Evolutionary conservation across 2,888 invertebrate genomes (phyloP).

Genomic region (Morinoia aosen): DNA sequence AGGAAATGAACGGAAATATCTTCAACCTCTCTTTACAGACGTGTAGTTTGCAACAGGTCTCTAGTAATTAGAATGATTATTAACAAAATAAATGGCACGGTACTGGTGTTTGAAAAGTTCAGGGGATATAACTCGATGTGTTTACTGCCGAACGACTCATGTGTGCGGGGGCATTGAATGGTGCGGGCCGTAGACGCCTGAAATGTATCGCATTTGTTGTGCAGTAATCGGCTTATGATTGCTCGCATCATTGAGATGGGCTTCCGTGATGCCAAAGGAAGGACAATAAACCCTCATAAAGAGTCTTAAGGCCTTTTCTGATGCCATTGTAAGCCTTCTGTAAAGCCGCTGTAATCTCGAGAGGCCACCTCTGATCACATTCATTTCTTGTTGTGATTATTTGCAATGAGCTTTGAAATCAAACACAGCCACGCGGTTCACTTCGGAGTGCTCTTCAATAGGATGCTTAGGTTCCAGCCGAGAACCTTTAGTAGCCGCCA

Average conservation of each 20-base stretch:
- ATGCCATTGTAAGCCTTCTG: neutral
- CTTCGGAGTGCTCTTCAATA: neutral
- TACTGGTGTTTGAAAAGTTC: neutral
- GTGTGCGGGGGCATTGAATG: neutral
- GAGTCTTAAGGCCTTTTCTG: neutral
- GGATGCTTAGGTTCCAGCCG: neutral
- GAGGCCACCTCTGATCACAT: slow-evolving; percentile 32
- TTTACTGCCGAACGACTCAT: neutral
- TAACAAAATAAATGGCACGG: neutral
- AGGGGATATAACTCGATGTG: neutral
- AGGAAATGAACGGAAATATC: neutral
- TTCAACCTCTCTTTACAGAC: neutral
- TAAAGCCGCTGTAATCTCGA: slow-evolving; percentile 35
- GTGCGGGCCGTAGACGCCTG: neutral
- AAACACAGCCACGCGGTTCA: neutral
- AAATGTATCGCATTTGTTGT: slow-evolving; percentile 34
- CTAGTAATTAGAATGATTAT: neutral
- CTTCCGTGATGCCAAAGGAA: slow-evolving; percentile 18
- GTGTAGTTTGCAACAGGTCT: neutral
- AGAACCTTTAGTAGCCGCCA: neutral
- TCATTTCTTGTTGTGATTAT: slow-evolving; percentile 43
- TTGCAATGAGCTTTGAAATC: slow-evolving; percentile 45
- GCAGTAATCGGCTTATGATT: slow-evolving; percentile 32
- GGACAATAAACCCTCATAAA: slow-evolving; percentile 46
- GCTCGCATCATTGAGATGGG: neutral